phyloP scores from a whole-genome alignment of 2,797 vertebrate species.

The Tapera naevia region DNA sequence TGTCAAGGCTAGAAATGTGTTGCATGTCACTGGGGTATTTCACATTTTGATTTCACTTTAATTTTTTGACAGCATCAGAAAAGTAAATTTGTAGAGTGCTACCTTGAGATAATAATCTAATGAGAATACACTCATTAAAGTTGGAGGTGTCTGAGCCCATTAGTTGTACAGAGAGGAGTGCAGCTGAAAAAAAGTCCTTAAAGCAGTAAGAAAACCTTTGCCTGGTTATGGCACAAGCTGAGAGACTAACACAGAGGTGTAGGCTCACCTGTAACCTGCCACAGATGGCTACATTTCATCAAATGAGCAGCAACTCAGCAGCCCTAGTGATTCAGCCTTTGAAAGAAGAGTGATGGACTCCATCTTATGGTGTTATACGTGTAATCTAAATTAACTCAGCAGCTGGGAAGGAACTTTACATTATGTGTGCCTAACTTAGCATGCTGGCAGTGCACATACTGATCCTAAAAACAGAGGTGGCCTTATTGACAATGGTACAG shows the following conservation, averaged over 20 bases:
- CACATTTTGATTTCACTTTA: neutral
- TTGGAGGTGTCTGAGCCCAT: constrained; percentile 26
- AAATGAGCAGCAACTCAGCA: neutral
- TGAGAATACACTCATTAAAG: constrained; percentile 22
- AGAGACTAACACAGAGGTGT: neutral
- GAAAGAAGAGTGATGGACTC: neutral
- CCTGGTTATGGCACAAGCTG: neutral
- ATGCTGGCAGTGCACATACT: neutral
- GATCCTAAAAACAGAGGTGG: neutral
- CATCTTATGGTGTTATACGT: neutral
- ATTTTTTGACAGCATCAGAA: neutral
- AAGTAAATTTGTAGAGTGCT: neutral
- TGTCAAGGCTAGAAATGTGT: neutral
- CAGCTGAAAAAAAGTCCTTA: constrained; percentile 13
- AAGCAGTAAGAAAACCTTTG: neutral
- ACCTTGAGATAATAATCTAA: constrained; percentile 7
- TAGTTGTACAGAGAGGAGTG: neutral
- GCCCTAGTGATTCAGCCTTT: neutral
- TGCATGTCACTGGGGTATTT: neutral
- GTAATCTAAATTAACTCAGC: neutral
- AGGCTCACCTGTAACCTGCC: neutral
- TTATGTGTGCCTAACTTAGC: neutral
- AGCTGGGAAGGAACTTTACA: neutral
- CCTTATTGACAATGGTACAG: neutral
- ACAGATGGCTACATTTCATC: neutral